These are phyloP conservation scores for Tragelaphus strepsiceros DNA, from an alignment of 2,113 vertebrate species.

Conservation along the genomic window DNA sequence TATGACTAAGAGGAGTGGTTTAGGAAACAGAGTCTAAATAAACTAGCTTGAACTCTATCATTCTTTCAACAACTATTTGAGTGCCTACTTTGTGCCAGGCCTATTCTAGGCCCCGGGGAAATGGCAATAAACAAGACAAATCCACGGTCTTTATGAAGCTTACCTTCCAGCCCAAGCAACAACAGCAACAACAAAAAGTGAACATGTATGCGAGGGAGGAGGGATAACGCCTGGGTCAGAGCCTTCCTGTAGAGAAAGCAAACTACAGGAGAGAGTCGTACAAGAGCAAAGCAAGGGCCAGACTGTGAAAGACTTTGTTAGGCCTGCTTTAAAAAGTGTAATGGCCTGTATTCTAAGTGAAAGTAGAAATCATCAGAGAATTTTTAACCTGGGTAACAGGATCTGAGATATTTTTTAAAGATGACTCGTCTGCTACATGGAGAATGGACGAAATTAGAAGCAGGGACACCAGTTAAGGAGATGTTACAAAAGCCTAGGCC, in stretches of 20 bases:
- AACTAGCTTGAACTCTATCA: neutral
- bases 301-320: neutral
- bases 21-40: conserved; percentile 26
- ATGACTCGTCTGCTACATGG: neutral
- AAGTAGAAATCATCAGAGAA: neutral
- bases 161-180: neutral
- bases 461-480: neutral
- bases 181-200: neutral
- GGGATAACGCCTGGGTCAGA: neutral
- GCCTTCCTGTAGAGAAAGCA: neutral
- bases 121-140: neutral
- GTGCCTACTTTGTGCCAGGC: neutral
- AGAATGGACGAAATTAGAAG: neutral
- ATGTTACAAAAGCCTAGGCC: neutral
- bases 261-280: neutral
- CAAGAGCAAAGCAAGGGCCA: neutral
- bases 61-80: neutral
- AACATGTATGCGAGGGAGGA: neutral
- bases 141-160: neutral
- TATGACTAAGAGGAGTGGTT: neutral
- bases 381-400: neutral
- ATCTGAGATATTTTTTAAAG: conserved; percentile 10
- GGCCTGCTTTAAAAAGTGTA: neutral
- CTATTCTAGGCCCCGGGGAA: neutral
- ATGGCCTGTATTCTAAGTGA: neutral